Conservation (phyloP, 2,797 vertebrate genomes). For the Parotocinclus haroldoi region DNA sequence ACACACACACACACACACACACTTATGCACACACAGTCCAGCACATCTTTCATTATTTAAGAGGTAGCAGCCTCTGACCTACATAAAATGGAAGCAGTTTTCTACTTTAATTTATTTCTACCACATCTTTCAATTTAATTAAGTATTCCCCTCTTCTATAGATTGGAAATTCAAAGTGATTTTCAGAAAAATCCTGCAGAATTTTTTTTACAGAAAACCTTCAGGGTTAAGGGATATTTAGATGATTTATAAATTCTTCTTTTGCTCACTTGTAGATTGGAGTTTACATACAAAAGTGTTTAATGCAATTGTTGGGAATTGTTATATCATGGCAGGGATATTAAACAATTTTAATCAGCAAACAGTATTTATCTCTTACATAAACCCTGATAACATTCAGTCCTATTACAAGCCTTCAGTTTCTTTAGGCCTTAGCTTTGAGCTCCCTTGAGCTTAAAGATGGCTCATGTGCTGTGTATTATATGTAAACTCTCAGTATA, state of each 20-base stretch:
- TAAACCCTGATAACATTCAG: background rate
- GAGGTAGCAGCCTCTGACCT: slow-evolving; percentile 40
- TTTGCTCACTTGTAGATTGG: background rate
- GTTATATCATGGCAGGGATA: background rate
- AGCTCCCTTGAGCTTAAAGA: background rate
- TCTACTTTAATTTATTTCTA: slow-evolving; percentile 38
- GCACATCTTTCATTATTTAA: slow-evolving; percentile 42
- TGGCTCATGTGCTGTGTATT: slow-evolving; percentile 18
- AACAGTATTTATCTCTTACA: background rate
- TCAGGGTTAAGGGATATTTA: too few relatives aligned
- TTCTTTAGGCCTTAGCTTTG: background rate
- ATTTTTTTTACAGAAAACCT: slow-evolving; percentile 1
- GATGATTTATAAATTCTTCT: too few relatives aligned
- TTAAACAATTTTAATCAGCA: slow-evolving; percentile 10
- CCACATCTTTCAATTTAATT: slow-evolving; percentile 39
- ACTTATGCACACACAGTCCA: slow-evolving; percentile 17
- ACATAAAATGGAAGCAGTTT: slow-evolving; percentile 36
- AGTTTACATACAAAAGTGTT: background rate
- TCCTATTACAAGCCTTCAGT: background rate
- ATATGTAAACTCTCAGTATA: slow-evolving; percentile 49
- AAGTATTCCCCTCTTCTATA: slow-evolving; percentile 18
- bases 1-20: slow-evolving; percentile 17
- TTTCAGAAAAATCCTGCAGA: slow-evolving; percentile 31
- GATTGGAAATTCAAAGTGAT: slow-evolving; percentile 52
- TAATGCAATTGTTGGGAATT: slow-evolving; percentile 13